phyloP scores from a whole-genome alignment of 2,113 vertebrate genomes.

The Pterophyllum scalare region DNA sequence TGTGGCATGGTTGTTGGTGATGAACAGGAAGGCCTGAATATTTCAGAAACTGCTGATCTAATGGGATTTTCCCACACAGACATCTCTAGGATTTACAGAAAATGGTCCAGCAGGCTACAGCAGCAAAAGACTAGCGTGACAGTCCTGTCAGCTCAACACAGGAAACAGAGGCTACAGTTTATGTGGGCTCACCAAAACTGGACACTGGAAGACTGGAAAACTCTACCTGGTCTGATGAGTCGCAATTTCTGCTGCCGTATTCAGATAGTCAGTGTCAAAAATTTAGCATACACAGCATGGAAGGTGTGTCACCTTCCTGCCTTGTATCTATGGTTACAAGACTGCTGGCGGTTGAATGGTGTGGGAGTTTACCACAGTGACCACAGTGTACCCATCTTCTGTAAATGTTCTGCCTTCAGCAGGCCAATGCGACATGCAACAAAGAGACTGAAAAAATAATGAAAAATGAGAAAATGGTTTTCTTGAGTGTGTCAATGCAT shows the following conservation, averaged over 20 bases:
- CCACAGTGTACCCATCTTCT: background rate
- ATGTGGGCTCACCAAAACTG: background rate
- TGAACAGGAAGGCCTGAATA: too few relatives aligned
- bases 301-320: background rate
- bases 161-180: background rate
- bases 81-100: background rate
- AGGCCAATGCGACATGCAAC: too few relatives aligned
- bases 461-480: too few relatives aligned
- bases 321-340: background rate
- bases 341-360: background rate
- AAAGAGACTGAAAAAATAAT: too few relatives aligned
- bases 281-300: background rate
- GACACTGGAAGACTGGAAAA: background rate
- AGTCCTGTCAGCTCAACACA: background rate
- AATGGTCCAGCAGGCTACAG: background rate
- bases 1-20: background rate
- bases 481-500: too few relatives aligned
- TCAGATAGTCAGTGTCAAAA: rapidly evolving
- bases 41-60: too few relatives aligned
- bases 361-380: background rate
- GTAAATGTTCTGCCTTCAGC: too few relatives aligned
- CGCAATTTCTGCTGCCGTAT: background rate
- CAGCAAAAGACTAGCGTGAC: background rate
- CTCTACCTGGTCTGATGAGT: background rate
- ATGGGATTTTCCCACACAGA: background rate